A percentile compares a stretch with the other conserved stretches of the same genome.
phyloP scores from a whole-genome alignment of 2,113 vertebrate species.

The Coptodon bakossiorum region DNA sequence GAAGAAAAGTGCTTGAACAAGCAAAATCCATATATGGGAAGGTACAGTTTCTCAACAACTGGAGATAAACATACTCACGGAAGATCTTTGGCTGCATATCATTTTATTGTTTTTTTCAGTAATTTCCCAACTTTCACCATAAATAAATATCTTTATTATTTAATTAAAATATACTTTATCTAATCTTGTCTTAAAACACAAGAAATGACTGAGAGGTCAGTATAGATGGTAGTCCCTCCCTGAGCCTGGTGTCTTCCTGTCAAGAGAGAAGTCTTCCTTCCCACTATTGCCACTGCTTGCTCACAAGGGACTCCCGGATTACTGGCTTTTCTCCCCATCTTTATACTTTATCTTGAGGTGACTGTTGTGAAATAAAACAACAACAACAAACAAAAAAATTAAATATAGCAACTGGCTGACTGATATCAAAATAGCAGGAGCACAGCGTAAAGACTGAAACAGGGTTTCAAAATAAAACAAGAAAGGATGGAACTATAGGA shows the following conservation, averaged over 20 bases:
- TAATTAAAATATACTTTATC: background rate
- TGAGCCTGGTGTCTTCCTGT: background rate
- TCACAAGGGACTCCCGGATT: background rate
- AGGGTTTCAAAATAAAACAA: background rate
- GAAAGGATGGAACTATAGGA: background rate
- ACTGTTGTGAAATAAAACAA: background rate
- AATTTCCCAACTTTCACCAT: background rate
- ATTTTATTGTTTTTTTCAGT: background rate
- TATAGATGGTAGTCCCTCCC: background rate
- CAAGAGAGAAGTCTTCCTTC: background rate
- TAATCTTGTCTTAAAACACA: background rate
- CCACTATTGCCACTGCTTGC: background rate
- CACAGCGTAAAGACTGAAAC: background rate
- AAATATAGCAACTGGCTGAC: background rate
- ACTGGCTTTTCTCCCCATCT: background rate
- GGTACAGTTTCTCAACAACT: background rate
- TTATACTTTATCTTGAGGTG: background rate
- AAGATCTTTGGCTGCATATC: background rate
- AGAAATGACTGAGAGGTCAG: background rate
- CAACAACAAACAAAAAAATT: background rate
- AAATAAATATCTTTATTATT: background rate
- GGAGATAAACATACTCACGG: background rate
- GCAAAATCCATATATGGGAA: background rate
- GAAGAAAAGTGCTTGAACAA: background rate
- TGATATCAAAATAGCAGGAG: background rate